Conservation (phyloP, 2,113 vertebrate genomes). For the Grantiella picta region DNA sequence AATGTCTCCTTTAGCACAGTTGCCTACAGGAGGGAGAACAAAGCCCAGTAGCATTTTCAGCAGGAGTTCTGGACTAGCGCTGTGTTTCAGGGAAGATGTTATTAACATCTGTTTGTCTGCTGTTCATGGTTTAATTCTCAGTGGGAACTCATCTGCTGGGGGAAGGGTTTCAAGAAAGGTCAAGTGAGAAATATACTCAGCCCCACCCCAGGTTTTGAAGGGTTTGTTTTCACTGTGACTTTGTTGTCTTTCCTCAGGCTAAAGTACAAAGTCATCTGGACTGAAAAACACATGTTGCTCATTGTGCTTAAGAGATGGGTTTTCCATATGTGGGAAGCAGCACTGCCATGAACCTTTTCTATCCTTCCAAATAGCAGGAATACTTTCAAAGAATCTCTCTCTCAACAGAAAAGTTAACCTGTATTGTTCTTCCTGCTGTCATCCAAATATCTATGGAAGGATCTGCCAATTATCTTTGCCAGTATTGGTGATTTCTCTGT, state of each 20-base stretch:
- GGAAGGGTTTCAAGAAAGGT: conserved; percentile 20
- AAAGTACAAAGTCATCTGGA: background rate
- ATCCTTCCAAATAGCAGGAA: background rate
- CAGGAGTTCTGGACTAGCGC: background rate
- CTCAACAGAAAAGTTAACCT: background rate
- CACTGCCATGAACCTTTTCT: background rate
- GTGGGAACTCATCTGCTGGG: background rate
- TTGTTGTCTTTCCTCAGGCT: background rate
- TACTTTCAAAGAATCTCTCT: background rate
- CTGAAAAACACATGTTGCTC: background rate
- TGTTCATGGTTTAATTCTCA: background rate
- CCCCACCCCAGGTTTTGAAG: background rate
- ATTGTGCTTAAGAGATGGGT: background rate
- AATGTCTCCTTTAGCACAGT: background rate
- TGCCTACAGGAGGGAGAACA: background rate
- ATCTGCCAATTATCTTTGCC: background rate
- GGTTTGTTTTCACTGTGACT: background rate
- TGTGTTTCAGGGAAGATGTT: background rate
- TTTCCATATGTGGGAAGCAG: background rate
- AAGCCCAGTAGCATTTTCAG: conserved; percentile 43
- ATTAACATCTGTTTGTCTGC: conserved; percentile 43
- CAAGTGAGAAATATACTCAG: background rate
- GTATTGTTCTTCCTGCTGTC: background rate
- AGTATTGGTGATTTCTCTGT: background rate
- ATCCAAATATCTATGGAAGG: background rate